phyloP scores from a whole-genome alignment of 1,140 invertebrate genomes.

The Andrena cerasifolii region DNA sequence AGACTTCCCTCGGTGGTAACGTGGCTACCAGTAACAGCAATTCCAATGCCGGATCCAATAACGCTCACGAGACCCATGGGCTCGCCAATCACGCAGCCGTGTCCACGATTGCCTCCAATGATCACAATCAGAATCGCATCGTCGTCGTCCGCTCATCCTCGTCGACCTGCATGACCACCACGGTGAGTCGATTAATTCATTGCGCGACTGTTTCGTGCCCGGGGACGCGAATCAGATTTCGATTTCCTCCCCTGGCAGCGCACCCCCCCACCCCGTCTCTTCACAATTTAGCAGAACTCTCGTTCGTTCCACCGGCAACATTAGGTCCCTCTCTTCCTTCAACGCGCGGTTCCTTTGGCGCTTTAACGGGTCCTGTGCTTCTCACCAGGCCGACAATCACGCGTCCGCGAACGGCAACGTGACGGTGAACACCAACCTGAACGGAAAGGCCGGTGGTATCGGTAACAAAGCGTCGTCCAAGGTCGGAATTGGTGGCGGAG shows the following conservation, averaged over 20 bases:
- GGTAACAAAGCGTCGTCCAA: slow-evolving; percentile 68
- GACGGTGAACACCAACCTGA: slow-evolving; percentile 70
- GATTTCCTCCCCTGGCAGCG: background rate
- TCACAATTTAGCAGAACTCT: too few species aligned
- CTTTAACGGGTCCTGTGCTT: slow-evolving; percentile 31
- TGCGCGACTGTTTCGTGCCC: background rate
- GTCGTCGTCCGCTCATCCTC: slow-evolving; percentile 79
- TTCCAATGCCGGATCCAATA: slow-evolving; percentile 66
- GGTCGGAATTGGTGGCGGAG: slow-evolving; percentile 59
- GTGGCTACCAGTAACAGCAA: slow-evolving; percentile 69
- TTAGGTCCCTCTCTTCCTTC: too few species aligned
- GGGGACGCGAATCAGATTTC: background rate
- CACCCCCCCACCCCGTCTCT: too few species aligned
- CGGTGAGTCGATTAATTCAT: slow-evolving; percentile 69
- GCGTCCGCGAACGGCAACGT: slow-evolving; percentile 68
- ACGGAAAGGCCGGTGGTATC: slow-evolving; percentile 63
- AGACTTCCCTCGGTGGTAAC: slow-evolving; percentile 74
- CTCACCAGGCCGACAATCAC: slow-evolving; percentile 58
- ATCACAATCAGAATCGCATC: slow-evolving; percentile 81
- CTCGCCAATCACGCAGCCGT: slow-evolving; percentile 67
- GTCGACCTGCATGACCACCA: slow-evolving; percentile 73
- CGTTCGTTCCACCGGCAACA: too few species aligned
- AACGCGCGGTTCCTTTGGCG: too few species aligned
- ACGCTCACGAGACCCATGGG: slow-evolving; percentile 69
- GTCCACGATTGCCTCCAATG: slow-evolving; percentile 72